Evolutionary conservation across 2,797 vertebrate genomes (phyloP), one percentile per base, ranked within the genome.

Genomic region (Danio kyathit): DNA sequence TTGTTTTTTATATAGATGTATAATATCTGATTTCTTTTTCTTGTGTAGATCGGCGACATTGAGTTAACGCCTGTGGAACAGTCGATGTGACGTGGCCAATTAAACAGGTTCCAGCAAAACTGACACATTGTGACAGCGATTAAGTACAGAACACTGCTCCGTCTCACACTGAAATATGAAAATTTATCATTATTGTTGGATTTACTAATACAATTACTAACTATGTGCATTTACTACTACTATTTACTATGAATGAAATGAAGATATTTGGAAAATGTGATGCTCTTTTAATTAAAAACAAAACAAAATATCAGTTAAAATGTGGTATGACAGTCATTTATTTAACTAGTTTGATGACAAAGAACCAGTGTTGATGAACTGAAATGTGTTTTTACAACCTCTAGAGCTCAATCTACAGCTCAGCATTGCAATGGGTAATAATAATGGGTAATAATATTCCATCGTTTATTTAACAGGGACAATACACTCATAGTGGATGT

Each of bases 1-100:
- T 70, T 38, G 14, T 5, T 70, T 29, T 51, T 5, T 51, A 3
- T 57, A 8, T 40, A 40, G 1, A 11, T 11, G 10, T 16, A 44
- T 13, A 16, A 17, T 21, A 7, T 2, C 29, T 52, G 41, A 41
- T 48, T n/a, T 59, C 60, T 21, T 29, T 56, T 86, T 51, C 74
- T 74, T 48, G 40, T 48, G 14, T 46, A 98, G 96, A 95, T 98
- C 1, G 95, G 94, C 84, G 96, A 97, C 79, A 88, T 97, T 87
- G 93, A 93, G 90, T 94, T 97, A 92, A 89, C 89, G 82, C 91
- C 95, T 59, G 94, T 94, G 6, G 95, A 96, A 87, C 94, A 96
- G 89, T 59, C 91, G 81, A 86, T 73, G 0, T 97, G 96, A 93
- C 82, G 5, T 21, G 41, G 21, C 0, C 5, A 43, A 40, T n/a